Percentiles rank a stretch among this genome's conserved stretches.
These are phyloP conservation scores for Pseudopleuronectes americanus DNA, from an alignment of 2,797 vertebrate genomes.

Conservation along the genomic window DNA sequence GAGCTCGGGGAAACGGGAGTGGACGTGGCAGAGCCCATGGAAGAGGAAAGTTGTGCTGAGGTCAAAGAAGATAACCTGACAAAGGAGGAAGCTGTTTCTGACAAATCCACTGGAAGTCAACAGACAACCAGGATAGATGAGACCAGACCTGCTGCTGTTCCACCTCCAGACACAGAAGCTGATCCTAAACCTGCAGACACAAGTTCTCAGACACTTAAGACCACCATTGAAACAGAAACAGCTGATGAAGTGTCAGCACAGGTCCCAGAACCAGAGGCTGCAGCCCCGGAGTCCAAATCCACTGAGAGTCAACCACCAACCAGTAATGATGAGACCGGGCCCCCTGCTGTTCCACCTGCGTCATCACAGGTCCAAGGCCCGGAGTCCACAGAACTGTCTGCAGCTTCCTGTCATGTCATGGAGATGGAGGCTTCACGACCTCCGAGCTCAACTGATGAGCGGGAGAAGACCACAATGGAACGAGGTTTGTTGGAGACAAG, in stretches of 20 bases:
- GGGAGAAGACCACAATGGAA: no score
- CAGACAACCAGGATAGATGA: background rate
- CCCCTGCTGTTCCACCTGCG: background rate
- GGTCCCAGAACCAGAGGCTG: background rate
- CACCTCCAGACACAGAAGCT: background rate
- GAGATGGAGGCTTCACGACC: background rate
- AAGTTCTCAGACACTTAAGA: background rate
- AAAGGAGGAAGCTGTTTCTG: background rate
- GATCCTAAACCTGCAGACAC: background rate
- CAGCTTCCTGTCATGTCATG: no score
- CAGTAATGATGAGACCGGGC: background rate
- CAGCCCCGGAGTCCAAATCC: background rate
- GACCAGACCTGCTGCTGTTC: background rate
- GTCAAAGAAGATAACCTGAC: background rate
- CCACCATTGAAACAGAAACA: background rate
- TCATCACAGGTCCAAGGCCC: background rate
- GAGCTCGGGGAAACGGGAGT: background rate
- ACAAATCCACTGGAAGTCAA: background rate
- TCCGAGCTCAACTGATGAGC: no score
- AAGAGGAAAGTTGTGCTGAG: background rate
- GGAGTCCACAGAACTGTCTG: no score
- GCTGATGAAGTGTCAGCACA: background rate
- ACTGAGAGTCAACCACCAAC: background rate
- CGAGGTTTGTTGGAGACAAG: no score
- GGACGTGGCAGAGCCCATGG: slow-evolving; percentile 14